A percentile compares a stretch with the other conserved stretches of the same genome.
Conservation (phyloP, 2,888 invertebrate species). For the Dryomyza anilis region DNA sequence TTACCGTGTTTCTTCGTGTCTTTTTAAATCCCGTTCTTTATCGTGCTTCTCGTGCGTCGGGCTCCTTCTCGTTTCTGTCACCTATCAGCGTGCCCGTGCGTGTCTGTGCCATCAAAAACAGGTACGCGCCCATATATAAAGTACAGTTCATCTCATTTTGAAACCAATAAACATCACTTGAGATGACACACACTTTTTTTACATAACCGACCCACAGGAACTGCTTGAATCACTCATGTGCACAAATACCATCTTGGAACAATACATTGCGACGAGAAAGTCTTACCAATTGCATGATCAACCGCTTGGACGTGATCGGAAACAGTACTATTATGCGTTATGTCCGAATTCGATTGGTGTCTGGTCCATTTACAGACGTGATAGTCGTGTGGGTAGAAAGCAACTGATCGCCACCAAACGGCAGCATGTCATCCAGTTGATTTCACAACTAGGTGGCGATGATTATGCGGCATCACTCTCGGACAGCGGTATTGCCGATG, state of each 20-base stretch:
- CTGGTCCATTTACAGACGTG: neutral
- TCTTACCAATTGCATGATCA: neutral
- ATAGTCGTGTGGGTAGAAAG: no score
- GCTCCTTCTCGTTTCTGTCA: no score
- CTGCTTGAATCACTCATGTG: slow-evolving; percentile 4
- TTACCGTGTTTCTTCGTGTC: no score
- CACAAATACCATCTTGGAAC: neutral
- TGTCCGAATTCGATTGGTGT: neutral
- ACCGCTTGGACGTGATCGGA: slow-evolving; percentile 4
- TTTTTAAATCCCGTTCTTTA: no score
- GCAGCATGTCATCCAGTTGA: neutral
- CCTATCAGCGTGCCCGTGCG: no score
- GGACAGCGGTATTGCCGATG: neutral
- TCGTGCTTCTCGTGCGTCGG: no score
- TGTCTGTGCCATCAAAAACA: no score
- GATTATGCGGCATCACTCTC: neutral
- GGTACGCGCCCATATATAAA: no score
- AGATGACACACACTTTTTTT: no score
- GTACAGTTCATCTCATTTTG: no score
- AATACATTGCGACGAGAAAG: neutral
- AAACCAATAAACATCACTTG: no score
- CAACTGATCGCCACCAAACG: neutral
- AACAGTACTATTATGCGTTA: neutral
- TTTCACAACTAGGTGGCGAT: neutral
- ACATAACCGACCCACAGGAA: neutral